Evolutionary conservation across 2,113 vertebrate species (phyloP).

Genomic region (Nycticorax nycticorax): DNA sequence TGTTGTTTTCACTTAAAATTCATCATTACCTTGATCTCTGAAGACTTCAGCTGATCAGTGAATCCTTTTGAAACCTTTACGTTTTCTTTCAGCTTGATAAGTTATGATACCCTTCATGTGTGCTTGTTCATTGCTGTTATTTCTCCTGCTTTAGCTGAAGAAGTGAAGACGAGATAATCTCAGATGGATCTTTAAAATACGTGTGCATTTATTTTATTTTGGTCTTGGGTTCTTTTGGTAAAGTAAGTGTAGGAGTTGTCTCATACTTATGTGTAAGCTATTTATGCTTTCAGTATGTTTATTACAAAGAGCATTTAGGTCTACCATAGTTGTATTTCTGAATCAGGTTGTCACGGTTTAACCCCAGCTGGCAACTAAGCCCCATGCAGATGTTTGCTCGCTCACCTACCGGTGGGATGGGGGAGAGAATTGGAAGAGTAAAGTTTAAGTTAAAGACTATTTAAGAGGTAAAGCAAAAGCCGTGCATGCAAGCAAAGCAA

Average conservation of each 20-base stretch:
- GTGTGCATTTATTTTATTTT: not conserved
- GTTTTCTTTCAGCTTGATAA: not conserved
- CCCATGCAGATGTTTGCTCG: not conserved
- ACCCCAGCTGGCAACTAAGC: not conserved
- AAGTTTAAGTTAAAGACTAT: not conserved
- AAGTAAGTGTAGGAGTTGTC: not conserved
- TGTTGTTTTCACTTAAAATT: not conserved
- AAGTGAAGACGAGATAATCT: not conserved
- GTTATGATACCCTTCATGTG: not conserved
- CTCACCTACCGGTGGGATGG: not conserved
- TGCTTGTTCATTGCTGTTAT: not conserved
- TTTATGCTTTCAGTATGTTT: not conserved
- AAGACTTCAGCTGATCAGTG: not conserved
- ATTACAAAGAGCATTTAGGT: not conserved
- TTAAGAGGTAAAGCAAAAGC: not conserved
- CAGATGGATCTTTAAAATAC: not conserved
- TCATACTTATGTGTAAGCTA: not conserved
- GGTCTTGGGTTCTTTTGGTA: not conserved
- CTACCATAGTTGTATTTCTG: not conserved
- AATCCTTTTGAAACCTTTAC: not conserved
- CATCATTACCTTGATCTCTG: not conserved
- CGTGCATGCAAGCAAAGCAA: fast-evolving
- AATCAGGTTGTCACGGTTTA: not conserved
- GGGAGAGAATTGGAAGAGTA: not conserved
- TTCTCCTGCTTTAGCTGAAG: not conserved